A percentile compares a stretch with the other conserved stretches of the same genome.
phyloP scores from a whole-genome alignment of 2,113 vertebrate genomes.

The Myxocyprinus asiaticus region DNA sequence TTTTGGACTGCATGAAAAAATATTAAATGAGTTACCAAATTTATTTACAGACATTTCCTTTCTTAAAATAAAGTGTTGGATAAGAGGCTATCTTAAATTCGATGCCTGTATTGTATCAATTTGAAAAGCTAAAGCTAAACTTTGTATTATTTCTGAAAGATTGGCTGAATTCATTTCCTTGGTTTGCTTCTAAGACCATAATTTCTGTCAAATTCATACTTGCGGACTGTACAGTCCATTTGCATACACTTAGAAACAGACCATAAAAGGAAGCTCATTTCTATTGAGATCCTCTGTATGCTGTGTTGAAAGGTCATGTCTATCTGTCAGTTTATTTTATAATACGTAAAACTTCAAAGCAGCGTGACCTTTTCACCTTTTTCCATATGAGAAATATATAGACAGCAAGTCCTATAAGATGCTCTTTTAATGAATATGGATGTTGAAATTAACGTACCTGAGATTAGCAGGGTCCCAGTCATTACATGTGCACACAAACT shows the following conservation, averaged over 20 bases:
- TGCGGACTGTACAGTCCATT: background rate
- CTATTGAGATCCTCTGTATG: background rate
- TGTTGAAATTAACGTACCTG: background rate
- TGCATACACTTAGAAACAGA: slow-evolving; percentile 3
- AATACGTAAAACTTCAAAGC: background rate
- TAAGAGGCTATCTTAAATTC: no score
- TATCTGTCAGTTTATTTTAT: background rate
- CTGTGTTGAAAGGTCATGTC: background rate
- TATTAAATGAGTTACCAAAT: no score
- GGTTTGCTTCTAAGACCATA: no score
- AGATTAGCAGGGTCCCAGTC: background rate
- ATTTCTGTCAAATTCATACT: no score
- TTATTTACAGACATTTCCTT: no score
- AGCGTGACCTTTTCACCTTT: background rate
- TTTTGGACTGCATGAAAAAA: no score
- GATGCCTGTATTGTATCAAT: no score
- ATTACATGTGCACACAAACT: slow-evolving; percentile 19
- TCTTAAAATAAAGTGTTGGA: no score
- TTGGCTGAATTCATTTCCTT: no score
- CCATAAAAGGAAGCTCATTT: background rate
- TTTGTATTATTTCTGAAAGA: no score
- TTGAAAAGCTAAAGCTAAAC: no score
- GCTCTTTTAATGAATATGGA: background rate
- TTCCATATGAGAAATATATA: background rate
- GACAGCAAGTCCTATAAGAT: background rate